Conservation (phyloP, 2,797 vertebrate genomes). For the Peromyscus eremicus region DNA sequence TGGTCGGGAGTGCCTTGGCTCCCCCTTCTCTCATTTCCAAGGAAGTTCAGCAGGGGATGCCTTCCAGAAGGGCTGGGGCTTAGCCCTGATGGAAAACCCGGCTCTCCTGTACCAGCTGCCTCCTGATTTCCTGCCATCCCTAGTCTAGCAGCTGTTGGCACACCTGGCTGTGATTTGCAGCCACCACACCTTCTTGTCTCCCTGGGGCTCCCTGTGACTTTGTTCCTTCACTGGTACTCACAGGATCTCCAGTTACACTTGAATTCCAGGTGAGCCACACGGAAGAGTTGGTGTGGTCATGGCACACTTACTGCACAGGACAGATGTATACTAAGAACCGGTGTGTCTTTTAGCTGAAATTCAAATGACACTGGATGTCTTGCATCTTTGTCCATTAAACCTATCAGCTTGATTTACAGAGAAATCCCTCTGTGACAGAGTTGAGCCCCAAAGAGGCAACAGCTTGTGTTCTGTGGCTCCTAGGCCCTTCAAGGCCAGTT, state of each 20-base stretch:
- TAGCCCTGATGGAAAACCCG: too few relatives aligned
- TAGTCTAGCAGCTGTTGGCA: background rate
- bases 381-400: conserved; percentile 4
- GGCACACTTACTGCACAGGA: background rate
- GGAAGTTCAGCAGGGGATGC: background rate
- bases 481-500: background rate
- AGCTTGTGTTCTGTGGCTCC: background rate
- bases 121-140: background rate
- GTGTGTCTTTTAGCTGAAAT: conserved; percentile 5
- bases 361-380: background rate
- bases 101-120: background rate
- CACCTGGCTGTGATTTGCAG: background rate
- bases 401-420: background rate
- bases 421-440: background rate
- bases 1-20: background rate
- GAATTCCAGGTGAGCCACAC: conserved; percentile 18
- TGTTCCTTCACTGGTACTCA: background rate
- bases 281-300: background rate
- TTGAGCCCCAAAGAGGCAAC: background rate
- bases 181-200: background rate
- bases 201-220: background rate
- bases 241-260: background rate
- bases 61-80: background rate
- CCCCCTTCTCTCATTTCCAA: background rate
- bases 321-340: background rate